Evolutionary conservation across 2,888 invertebrate genomes (phyloP).

Genomic region (Chymomyza procnemis): DNA sequence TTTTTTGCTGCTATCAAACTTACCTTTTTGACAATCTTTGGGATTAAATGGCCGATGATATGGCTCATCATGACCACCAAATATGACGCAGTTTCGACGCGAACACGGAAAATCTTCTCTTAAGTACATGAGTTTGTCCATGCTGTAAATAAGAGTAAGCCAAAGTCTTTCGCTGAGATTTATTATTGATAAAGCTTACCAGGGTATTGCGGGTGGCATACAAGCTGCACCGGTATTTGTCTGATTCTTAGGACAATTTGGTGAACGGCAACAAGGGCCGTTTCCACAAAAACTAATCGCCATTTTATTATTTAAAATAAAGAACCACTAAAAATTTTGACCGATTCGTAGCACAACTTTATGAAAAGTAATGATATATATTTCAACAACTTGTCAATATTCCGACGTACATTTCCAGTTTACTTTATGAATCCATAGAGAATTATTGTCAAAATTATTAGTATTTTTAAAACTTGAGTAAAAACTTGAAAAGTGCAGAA

Average conservation of each 20-base stretch:
- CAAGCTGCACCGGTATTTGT: not conserved
- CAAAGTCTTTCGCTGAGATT: not conserved
- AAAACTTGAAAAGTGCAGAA: not conserved
- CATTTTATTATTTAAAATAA: not conserved
- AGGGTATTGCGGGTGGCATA: not conserved
- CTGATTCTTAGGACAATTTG: not conserved
- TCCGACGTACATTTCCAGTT: not conserved
- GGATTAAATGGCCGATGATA: conserved; percentile 40
- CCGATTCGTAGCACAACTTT: not conserved
- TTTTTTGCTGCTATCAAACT: not conserved
- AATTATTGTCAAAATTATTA: not conserved
- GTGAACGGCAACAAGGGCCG: not conserved
- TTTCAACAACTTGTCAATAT: not conserved
- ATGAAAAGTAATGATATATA: not conserved
- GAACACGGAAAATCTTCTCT: conserved; percentile 39
- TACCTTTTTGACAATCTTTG: conserved; percentile 35
- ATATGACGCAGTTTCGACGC: conserved; percentile 48
- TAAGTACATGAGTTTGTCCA: not conserved
- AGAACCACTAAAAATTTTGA: not conserved
- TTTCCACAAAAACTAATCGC: not conserved
- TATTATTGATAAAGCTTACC: not conserved
- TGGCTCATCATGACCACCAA: conserved; percentile 54
- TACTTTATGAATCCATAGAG: not conserved
- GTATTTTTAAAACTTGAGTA: not conserved
- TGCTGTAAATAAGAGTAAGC: not conserved